Evolutionary conservation across 2,888 invertebrate species (phyloP), one percentile per base, ranked within the genome.

Genomic region (Phasia obesa): DNA sequence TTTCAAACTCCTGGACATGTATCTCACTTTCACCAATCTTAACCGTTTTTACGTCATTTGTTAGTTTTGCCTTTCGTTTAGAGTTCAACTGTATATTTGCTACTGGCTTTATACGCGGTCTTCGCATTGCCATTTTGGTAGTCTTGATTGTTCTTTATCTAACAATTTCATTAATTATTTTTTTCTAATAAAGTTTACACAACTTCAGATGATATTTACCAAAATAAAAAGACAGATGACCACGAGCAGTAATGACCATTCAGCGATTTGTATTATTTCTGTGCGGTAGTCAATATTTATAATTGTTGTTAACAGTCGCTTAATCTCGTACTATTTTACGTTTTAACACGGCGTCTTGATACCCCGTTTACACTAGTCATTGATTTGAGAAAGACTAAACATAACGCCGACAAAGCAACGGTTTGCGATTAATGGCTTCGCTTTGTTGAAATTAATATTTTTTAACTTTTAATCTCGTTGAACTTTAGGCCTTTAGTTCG

Each of bases 101-200:
- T 86, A 94, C 93, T 75, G 94, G 95, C 92, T 95, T 96, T 86
- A 96, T 95, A 90, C 96, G 93, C 64, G 94, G 94, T 87, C 95
- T 91, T 91, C 95, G 92, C 59, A 93, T 93, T 73, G 94, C 93
- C 94, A 94, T 78, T 64, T 49, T 65, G 3, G 0, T 13, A 6
- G 2, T 11, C 38, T 38, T 17, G 4, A n/a, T 47, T 76, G 2
- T 47, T 51, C 70, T 27, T 73, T 70, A 42, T 71, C 21, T 49
- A 49, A 44, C 3, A 69, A 71, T 73, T 84, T 76, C 67, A 76
- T 71, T 76, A 51, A 73, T 60, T 60, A 71, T 75, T 60, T 49
- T 9, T 5, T 59, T 71, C 62, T 19, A 44, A 21, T 0, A 25
- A 47, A 21, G 42, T 62, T 77, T 60, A 73, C 57, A 77, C 64